Evolutionary conservation across 2,797 vertebrate genomes (phyloP), one percentile per base, ranked within the genome.

Genomic region (Periparus ater): DNA sequence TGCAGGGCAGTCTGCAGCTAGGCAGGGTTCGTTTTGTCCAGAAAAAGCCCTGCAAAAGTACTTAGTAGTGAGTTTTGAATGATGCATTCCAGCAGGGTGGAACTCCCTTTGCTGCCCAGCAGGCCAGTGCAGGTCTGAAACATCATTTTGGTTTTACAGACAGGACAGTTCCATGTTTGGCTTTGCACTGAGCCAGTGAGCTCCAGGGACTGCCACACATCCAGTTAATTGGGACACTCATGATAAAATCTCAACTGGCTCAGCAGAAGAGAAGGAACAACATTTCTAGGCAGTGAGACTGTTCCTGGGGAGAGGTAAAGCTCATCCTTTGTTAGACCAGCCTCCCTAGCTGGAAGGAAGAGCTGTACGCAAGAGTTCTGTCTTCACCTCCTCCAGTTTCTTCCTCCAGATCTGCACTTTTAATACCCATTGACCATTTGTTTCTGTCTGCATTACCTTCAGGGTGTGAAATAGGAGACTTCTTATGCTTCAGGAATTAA

Each of bases 21-120:
- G 62, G 45, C 87, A 88, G 38, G 23, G 48, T 76, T 93, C 50
- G 18, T 82, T 95, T 79, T 93, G 67, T 84, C 79, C 79, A 94
- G 92, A 74, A 60, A 90, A 79, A 96, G 45, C 27, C 74, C 95
- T 97, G 87, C 85, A 79, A 82, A 96, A 91, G 62, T 97, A 91
- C 74, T 88, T 95, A 92, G 66, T 4, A 7, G 70, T 71, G 61
- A 44, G 50, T 70, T 93, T 91, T 84, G 71, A 57, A 25, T 66
- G 53, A 45, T 57, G 77, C 61, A 70, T 84, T 89, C 34, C 7
- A 23, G 62, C 72, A 53, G 75, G 29, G n/a, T 81, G 51, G 38
- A 89, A 66, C 29, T 95, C 16, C 4, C 47, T 81, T 75, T 54
- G 55, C 32, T 73, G 48, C 55, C 63, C 34, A 71, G 82, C 40